Base-by-base conservation (phyloP, 2,113 vertebrate species). In the Odocoileus hemionus region DNA sequence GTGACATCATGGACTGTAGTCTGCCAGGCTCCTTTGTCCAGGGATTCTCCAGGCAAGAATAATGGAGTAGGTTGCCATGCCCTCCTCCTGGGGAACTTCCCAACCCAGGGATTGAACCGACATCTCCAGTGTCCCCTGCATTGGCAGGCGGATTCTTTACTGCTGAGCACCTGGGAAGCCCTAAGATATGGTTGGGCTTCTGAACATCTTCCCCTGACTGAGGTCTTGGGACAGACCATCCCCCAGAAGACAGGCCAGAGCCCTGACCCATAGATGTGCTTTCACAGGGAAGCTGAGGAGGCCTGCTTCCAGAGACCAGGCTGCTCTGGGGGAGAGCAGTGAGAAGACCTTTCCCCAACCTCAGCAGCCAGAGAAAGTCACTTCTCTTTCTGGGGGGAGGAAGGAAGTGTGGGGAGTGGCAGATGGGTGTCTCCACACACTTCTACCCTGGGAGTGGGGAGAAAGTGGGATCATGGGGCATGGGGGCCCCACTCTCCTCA, bases 331-430 rank as follows among this genome's bases (percentile, higher is more conserved):
- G 47, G 1, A 2, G 2, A 61, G 45, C 6, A 0, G 1, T 1
- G n/a, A 89, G 54, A 54, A 54, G 58, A 64, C 52, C 19, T 55
- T 23, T 60, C 79, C 54, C 16, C 12, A n/a, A 0, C 17, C 50
- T 80, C 70, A 43, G 33, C 39, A 50, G 7, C 28, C 28, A 39
- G 54, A 85, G 61, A 52, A 94, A 74, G 60, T 54, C 7, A 33
- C 26, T 94, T 92, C 85, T 89, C 30, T 60, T 76, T 89, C 89
- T 82, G 26, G n/a, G 78, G 28, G 67, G 47, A 64, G 83, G 45
- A 45, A 70, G 17, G 23, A 91, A 83, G 33, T 39, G 0, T 8
- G 1, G 19, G 39, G 28, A 47, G 52, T 7, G 60, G 28, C 76
- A 58, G n/a, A 47, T 17, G 30, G 47, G 33, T n/a, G 58, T 79